These are phyloP conservation scores for Autographa pulchrina DNA, from an alignment of 2,888 invertebrate species.

Conservation along the genomic window DNA sequence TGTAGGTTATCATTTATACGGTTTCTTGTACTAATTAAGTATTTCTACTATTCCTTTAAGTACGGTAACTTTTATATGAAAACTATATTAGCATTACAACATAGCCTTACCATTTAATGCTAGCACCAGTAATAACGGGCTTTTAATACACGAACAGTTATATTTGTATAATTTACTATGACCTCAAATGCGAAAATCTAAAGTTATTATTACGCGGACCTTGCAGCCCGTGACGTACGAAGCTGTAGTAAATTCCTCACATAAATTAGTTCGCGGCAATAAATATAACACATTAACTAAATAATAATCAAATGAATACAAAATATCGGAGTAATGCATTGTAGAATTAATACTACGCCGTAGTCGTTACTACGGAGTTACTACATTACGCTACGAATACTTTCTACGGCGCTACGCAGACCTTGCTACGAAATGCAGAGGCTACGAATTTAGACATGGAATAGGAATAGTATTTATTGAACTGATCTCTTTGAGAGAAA, in stretches of 20 bases:
- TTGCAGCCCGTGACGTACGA: slow-evolving; percentile 49
- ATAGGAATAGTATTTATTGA: not conserved
- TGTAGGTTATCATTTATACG: not conserved
- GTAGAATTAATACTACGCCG: slow-evolving; percentile 47
- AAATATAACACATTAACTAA: slow-evolving; percentile 40
- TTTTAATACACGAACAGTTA: slow-evolving; percentile 43
- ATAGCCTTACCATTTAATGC: slow-evolving; percentile 21
- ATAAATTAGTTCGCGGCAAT: slow-evolving; percentile 47
- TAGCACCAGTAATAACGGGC: slow-evolving; percentile 38
- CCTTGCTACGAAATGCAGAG: slow-evolving; percentile 55
- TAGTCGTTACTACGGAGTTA: slow-evolving; percentile 44
- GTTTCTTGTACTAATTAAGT: not conserved
- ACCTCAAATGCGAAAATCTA: slow-evolving; percentile 53
- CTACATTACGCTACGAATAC: slow-evolving; percentile 45
- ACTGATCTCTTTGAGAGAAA: not conserved
- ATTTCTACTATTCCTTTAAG: not conserved
- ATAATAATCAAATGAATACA: slow-evolving; percentile 31
- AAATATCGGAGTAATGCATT: slow-evolving; percentile 33
- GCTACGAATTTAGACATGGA: not conserved
- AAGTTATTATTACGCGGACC: slow-evolving; percentile 54
- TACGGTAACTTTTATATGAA: not conserved
- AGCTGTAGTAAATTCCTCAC: slow-evolving; percentile 49
- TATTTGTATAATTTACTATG: slow-evolving; percentile 53
- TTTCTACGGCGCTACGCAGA: slow-evolving; percentile 53
- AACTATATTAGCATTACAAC: not conserved